Base-by-base conservation (phyloP, 2,113 vertebrate genomes). In the Okapia johnstoni region DNA sequence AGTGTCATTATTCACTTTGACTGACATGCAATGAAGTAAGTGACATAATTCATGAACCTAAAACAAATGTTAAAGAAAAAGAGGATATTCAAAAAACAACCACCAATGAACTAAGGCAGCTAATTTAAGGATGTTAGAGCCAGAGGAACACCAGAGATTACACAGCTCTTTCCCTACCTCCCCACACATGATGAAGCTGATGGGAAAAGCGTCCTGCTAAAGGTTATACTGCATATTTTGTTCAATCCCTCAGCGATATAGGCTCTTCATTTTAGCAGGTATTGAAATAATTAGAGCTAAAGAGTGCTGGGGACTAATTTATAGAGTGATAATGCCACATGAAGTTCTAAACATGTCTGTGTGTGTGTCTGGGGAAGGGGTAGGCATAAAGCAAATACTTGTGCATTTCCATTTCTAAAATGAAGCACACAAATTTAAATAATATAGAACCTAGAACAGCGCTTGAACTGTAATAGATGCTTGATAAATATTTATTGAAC, bases 401-500 rank as follows among this genome's bases (percentile, higher is more conserved):
- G 19, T 5, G 30, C 12, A 30, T 48, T 61, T 23, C 23, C 17
- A 61, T 80, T 76, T 96, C 55, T 43, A n/a, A 93, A 96, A 61
- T 48, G 66, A 92, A 87, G 40, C 48, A 25, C 79, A 54, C 9
- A 1, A 70, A 95, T 8, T 85, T 79, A 84, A 85, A 90, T 96
- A 58, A 73, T 50, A 63, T 12, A 86, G 84, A 92, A 63, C 40
- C 36, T 50, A 86, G 54, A 94, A 61, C 13, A 76, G 26, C 28
- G 15, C 48, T 55, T 83, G n/a, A 76, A 66, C 88, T 88, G 7
- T 43, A 88, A 50, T 3, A 86, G 43, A 57, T 26, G 30, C 84
- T 95, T 87, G 85, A 54, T 85, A 88, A 95, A 89, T 80, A 96
- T 60, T 79, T 93, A 57, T 7, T 95, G 70, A 89, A 57, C 25